Conservation (phyloP, 1,140 invertebrate species). For the Drosophila carrolli region DNA sequence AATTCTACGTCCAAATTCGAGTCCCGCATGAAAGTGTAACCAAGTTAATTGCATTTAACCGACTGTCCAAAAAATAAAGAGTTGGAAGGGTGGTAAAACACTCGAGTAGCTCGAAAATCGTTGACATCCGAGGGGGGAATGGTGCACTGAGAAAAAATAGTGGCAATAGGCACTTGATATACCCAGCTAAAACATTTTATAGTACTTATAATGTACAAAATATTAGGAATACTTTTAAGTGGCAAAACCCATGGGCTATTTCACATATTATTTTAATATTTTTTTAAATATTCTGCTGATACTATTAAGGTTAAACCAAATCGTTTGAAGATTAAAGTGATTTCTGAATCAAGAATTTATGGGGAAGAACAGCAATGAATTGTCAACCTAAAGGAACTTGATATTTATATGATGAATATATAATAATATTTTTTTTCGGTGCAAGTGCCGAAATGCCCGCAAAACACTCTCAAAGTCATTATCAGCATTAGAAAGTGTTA, state of each 20-base stretch:
- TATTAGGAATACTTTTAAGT: no score
- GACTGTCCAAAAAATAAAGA: constrained; percentile 13
- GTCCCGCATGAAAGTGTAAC: constrained; percentile 37
- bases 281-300: no score
- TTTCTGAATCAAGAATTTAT: no score
- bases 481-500: constrained; percentile 68
- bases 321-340: no score
- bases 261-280: not conserved
- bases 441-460: not conserved
- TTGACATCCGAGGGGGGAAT: constrained; percentile 40
- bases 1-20: constrained; percentile 2
- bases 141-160: constrained; percentile 5
- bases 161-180: no score
- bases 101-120: constrained; percentile 17
- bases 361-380: no score
- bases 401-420: no score
- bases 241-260: no score
- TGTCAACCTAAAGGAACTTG: no score
- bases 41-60: constrained; percentile 49
- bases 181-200: no score
- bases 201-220: no score
- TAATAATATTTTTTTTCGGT: constrained; percentile 2
- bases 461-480: constrained; percentile 39
- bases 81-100: not conserved
- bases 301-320: no score